Evolutionary conservation across 1,140 invertebrate genomes (phyloP), one percentile per base, ranked within the genome.

Genomic region (Meteorus sp.): DNA sequence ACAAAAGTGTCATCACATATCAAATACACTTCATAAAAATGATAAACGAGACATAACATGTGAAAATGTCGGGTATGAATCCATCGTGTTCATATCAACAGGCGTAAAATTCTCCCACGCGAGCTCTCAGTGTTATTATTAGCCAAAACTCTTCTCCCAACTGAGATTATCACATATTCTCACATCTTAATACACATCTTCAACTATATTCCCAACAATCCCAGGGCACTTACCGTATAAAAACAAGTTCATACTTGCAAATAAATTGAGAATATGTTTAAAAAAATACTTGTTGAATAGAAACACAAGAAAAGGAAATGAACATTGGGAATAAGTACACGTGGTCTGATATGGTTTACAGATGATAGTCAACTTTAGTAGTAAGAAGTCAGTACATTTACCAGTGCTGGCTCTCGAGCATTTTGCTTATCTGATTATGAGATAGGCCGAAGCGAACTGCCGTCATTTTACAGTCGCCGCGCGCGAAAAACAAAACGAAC

Each of bases 371-470:
- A 31, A 31, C 29, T 31, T 5, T 31, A 31, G 29, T 31, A n/a
- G 44, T 6, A 17, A 44, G 17, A 9, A 22, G 31, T 22, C 3
- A 27, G 31, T 3, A 20, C 19, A 48, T 13, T 23, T 48, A 19
- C 45, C 2, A 20, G 43, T 45, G 22, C 1, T 41, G 20, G 20
- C 39, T 6, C n/a, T 45, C 22, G 17, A 52, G 33, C 27, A 33
- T 33, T 19, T 35, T 52, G 43, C 51, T 53, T 53, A 53, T 53
- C 51, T 53, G 51, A 53, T 53, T 53, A 53, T 53, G 22, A 41
- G 51, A 53, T 53, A 53, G 51, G 15, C 17, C 51, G 37, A 11
- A 37, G 19, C 17, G 35, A 53, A 22, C 35, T 53, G 51, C 51
- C 20, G 50, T 29, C 35, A n/a, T 31, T 39, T 53, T 20, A 37